These are phyloP conservation scores for Heterocephalus glaber DNA, from an alignment of 2,113 vertebrate genomes.

Conservation along the genomic window DNA sequence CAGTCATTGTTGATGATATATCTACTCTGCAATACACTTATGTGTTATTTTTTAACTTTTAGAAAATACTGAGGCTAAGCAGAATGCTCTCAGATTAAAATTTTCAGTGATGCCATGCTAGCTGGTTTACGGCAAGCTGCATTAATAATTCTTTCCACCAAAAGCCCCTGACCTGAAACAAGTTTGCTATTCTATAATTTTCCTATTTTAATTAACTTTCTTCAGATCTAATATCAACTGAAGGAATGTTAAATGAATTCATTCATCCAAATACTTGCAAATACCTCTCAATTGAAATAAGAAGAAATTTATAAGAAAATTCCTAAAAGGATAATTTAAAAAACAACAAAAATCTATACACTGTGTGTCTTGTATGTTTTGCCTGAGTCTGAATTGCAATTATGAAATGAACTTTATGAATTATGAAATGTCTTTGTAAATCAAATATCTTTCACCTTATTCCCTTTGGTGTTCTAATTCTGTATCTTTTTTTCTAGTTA, in stretches of 20 bases:
- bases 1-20: neutral
- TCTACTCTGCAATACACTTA: neutral
- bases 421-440: neutral
- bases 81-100: slow-evolving; percentile 68
- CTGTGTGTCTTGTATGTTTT: slow-evolving; percentile 7
- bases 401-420: neutral
- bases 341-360: neutral
- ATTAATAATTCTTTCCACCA: slow-evolving; percentile 75
- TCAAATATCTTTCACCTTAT: neutral
- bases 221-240: slow-evolving; percentile 65
- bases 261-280: slow-evolving; percentile 50
- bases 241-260: slow-evolving; percentile 65
- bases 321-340: neutral
- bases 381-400: neutral
- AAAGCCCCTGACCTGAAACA: slow-evolving; percentile 51
- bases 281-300: slow-evolving; percentile 31
- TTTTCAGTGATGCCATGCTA: neutral
- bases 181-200: slow-evolving; percentile 28
- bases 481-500: slow-evolving; percentile 38
- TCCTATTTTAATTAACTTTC: slow-evolving; percentile 70
- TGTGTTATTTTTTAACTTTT: slow-evolving; percentile 8
- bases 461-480: slow-evolving; percentile 7
- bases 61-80: slow-evolving; percentile 60
- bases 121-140: slow-evolving; percentile 37
- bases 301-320: slow-evolving; percentile 29